phyloP scores from a whole-genome alignment of 2,888 invertebrate species.

The Apodemia zela region DNA sequence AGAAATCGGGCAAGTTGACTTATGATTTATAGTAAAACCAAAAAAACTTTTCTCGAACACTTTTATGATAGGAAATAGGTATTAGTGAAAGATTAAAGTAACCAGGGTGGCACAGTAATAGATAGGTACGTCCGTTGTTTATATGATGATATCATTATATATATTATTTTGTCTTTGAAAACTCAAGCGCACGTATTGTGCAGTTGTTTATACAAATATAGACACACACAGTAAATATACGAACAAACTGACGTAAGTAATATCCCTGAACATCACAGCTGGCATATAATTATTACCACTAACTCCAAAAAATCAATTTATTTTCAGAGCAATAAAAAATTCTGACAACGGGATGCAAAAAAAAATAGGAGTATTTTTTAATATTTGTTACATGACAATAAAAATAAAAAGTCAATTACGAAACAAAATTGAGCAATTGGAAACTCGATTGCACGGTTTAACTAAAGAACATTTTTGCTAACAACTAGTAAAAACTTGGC shows the following conservation, averaged over 20 bases:
- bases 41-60: too few species aligned
- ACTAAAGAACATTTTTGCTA: slow-evolving; percentile 51
- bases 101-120: too few species aligned
- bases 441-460: slow-evolving; percentile 54
- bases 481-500: slow-evolving; percentile 50
- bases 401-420: slow-evolving; percentile 46
- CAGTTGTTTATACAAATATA: background rate
- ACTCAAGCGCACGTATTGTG: background rate
- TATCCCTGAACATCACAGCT: too few species aligned
- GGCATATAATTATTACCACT: background rate
- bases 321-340: background rate
- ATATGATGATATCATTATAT: background rate
- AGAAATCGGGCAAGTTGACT: too few species aligned
- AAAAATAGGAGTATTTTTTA: background rate
- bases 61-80: too few species aligned
- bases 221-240: background rate
- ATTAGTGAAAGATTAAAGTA: too few species aligned
- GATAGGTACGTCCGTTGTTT: background rate
- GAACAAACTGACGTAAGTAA: background rate
- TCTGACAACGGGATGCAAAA: background rate
- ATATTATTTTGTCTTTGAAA: background rate
- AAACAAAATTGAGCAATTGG: slow-evolving; percentile 58
- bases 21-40: too few species aligned
- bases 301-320: background rate
- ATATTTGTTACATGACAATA: slow-evolving; percentile 25